phyloP scores from a whole-genome alignment of 2,113 vertebrate species.

The Oncorhynchus clarkii region DNA sequence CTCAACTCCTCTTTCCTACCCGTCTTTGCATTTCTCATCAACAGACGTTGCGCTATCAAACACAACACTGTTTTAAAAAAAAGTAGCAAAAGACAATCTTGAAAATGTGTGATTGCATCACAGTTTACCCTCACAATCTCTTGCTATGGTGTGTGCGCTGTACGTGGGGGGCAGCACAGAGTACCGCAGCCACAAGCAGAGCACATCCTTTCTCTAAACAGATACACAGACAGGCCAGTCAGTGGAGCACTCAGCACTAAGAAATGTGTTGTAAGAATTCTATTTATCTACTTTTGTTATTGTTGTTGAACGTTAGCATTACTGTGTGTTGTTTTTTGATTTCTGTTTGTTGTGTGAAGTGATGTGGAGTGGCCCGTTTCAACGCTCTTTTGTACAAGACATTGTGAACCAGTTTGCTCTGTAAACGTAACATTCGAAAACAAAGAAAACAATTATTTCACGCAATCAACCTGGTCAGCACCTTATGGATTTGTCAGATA shows the following conservation, averaged over 20 bases:
- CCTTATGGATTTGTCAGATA: constrained; percentile 48
- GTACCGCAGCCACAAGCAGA: constrained; percentile 63
- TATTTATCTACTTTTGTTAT: constrained; percentile 15
- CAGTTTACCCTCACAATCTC: constrained; percentile 66
- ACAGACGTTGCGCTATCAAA: constrained; percentile 20
- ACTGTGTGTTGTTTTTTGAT: constrained; percentile 28
- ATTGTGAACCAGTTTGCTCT: constrained; percentile 51
- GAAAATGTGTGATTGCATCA: constrained; percentile 65
- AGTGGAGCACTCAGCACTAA: constrained; percentile 61
- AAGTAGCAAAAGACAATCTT: constrained; percentile 80
- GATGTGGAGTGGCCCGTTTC: constrained; percentile 53
- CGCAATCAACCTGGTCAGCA: constrained; percentile 51
- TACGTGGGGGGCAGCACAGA: constrained; percentile 44
- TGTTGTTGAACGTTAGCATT: constrained; percentile 30
- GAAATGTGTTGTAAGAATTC: constrained; percentile 7
- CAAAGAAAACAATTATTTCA: constrained; percentile 43
- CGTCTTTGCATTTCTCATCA: constrained; percentile 30
- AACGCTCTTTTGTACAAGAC: constrained; percentile 54
- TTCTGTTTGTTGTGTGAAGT: constrained; percentile 46
- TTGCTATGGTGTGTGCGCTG: constrained; percentile 31
- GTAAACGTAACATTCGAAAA: constrained; percentile 67
- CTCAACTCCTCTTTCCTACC: constrained; percentile 25
- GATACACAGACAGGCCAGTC: constrained; percentile 60
- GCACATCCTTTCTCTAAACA: constrained; percentile 58
- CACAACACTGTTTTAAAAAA: constrained; percentile 49